Conservation (phyloP, 2,888 invertebrate species). For the Ochropacha duplaris region DNA sequence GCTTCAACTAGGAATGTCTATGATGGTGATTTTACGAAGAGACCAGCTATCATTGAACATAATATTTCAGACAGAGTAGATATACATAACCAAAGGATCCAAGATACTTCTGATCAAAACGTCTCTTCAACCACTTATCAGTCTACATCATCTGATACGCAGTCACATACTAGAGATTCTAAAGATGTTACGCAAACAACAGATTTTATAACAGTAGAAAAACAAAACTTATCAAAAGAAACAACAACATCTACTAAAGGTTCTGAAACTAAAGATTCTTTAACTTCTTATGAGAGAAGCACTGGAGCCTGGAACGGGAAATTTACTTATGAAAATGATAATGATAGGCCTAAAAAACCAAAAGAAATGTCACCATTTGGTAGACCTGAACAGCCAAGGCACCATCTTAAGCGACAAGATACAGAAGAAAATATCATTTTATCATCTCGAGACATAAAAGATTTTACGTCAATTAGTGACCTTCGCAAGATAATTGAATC, state of each 20-base stretch:
- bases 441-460: conserved; percentile 76
- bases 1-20: conserved; percentile 73
- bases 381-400: conserved; percentile 67
- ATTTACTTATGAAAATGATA: conserved; percentile 78
- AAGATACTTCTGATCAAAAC: conserved; percentile 47
- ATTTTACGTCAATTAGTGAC: conserved; percentile 77
- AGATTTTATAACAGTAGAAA: conserved; percentile 71
- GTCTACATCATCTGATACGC: conserved; percentile 49
- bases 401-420: conserved; percentile 74
- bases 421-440: conserved; percentile 77
- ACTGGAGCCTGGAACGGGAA: conserved; percentile 83
- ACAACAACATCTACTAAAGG: conserved; percentile 54
- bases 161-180: conserved; percentile 47
- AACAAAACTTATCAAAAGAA: conserved; percentile 75
- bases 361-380: conserved; percentile 74
- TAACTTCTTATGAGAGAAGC: conserved; percentile 72
- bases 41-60: conserved; percentile 67
- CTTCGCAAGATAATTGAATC: conserved; percentile 73
- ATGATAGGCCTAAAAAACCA: conserved; percentile 67
- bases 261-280: conserved; percentile 67
- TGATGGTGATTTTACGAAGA: conserved; percentile 71
- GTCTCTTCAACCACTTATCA: conserved; percentile 47
- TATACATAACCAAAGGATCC: conserved; percentile 48
- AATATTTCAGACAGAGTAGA: conserved; percentile 45
- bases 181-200: conserved; percentile 57